phyloP scores from a whole-genome alignment of 2,888 invertebrate genomes.

The Pseudanteris insignis region DNA sequence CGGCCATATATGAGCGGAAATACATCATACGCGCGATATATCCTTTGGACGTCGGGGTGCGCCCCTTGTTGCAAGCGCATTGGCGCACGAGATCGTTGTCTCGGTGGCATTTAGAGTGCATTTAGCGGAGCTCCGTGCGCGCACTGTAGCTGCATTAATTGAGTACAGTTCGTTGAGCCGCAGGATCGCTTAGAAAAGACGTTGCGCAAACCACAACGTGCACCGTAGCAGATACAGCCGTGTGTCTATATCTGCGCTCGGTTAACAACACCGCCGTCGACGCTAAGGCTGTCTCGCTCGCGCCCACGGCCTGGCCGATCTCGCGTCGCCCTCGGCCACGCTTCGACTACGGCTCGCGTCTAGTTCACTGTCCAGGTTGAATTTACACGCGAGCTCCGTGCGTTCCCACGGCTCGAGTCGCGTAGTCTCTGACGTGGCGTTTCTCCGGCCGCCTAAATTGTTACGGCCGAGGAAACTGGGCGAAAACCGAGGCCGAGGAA shows the following conservation, averaged over 20 bases:
- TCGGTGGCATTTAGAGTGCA: slow-evolving; percentile 54
- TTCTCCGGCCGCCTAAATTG: neutral
- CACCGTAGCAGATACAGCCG: slow-evolving; percentile 31
- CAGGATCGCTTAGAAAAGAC: slow-evolving; percentile 54
- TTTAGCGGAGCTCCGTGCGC: slow-evolving; percentile 48
- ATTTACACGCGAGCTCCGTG: neutral
- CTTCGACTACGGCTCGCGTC: no score
- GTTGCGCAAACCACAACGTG: slow-evolving; percentile 53
- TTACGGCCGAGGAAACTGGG: neutral
- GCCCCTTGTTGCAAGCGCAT: slow-evolving; percentile 44
- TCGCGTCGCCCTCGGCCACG: slow-evolving; percentile 22
- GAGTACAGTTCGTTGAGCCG: slow-evolving; percentile 54
- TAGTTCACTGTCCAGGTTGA: slow-evolving; percentile 4
- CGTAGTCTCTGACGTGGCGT: neutral
- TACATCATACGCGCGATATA: slow-evolving; percentile 14
- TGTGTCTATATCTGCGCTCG: slow-evolving; percentile 43
- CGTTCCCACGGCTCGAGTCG: neutral
- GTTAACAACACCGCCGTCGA: slow-evolving; percentile 30
- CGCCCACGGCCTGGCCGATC: slow-evolving; percentile 8
- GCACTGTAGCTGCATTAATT: slow-evolving; percentile 51
- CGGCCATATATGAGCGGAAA: no score
- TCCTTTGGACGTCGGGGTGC: slow-evolving; percentile 59
- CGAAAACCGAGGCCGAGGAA: neutral
- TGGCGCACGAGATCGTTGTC: slow-evolving; percentile 39
- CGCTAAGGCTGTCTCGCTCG: no score